phyloP scores from a whole-genome alignment of 2,888 invertebrate genomes.

The Trichacis sp. region DNA sequence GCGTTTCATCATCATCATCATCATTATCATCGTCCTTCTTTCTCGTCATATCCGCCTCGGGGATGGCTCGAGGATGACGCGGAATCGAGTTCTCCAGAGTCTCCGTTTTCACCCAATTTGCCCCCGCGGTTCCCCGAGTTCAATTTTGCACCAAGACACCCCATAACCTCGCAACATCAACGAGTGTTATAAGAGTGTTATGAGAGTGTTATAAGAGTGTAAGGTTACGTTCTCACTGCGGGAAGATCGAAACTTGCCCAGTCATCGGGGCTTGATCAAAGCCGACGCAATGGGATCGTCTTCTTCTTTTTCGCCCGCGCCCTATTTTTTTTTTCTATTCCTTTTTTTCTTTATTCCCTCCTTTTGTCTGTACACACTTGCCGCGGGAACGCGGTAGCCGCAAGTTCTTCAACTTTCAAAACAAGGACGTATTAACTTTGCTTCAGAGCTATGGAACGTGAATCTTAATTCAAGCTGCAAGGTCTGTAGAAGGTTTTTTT shows the following conservation, averaged over 20 bases:
- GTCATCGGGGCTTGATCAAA: conserved; percentile 65
- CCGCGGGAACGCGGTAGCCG: neutral
- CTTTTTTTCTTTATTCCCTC: neutral
- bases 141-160: no score
- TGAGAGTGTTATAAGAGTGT: no score
- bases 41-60: conserved; percentile 18
- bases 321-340: conserved; percentile 26
- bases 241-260: conserved; percentile 54
- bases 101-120: conserved; percentile 65
- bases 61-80: no score
- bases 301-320: conserved; percentile 29
- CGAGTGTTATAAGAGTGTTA: no score
- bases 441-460: no score
- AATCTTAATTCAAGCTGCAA: no score
- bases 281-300: conserved; percentile 54
- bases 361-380: neutral
- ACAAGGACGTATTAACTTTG: no score
- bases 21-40: conserved; percentile 25
- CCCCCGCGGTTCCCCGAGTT: conserved; percentile 42
- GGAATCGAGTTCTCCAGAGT: no score
- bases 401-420: no score
- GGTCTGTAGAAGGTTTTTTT: no score
- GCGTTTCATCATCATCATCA: conserved; percentile 3
- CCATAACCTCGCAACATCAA: no score
- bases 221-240: conserved; percentile 49